A percentile compares a stretch with the other conserved stretches of the same genome.
phyloP scores from a whole-genome alignment of 1,140 invertebrate genomes.

The Drosophila truncata region DNA sequence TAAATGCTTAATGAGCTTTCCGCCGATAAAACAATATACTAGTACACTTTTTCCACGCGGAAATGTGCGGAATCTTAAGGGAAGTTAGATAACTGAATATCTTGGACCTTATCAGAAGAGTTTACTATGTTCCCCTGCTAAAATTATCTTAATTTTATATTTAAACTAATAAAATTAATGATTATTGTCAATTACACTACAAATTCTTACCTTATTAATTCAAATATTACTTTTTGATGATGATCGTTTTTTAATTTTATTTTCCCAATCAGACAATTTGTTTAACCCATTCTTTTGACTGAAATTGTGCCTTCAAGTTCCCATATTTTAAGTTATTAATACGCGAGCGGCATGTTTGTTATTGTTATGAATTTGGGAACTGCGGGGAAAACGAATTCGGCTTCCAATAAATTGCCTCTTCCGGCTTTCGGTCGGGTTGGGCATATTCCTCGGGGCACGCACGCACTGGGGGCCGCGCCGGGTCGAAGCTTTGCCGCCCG shows the following conservation, averaged over 20 bases:
- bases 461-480: conserved; percentile 28
- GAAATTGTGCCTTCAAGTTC: background rate
- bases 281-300: background rate
- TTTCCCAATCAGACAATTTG: background rate
- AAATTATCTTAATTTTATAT: background rate
- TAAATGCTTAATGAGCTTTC: background rate
- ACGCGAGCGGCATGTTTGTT: conserved; percentile 41
- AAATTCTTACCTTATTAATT: background rate
- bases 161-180: background rate
- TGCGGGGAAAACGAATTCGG: conserved; percentile 48
- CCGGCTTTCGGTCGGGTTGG: conserved; percentile 42
- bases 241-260: background rate
- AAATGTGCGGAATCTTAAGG: background rate
- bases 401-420: conserved; percentile 63
- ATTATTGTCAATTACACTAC: too few relatives aligned
- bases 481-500: conserved; percentile 51
- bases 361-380: conserved; percentile 59
- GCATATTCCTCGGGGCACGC: conserved; percentile 27
- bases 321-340: conserved; percentile 23
- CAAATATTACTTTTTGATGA: background rate
- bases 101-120: background rate
- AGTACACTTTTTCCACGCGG: conserved; percentile 1
- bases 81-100: background rate
- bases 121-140: background rate
- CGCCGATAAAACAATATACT: background rate